Evolutionary conservation across 2,797 vertebrate species (phyloP).

Genomic region (Momotus momota): DNA sequence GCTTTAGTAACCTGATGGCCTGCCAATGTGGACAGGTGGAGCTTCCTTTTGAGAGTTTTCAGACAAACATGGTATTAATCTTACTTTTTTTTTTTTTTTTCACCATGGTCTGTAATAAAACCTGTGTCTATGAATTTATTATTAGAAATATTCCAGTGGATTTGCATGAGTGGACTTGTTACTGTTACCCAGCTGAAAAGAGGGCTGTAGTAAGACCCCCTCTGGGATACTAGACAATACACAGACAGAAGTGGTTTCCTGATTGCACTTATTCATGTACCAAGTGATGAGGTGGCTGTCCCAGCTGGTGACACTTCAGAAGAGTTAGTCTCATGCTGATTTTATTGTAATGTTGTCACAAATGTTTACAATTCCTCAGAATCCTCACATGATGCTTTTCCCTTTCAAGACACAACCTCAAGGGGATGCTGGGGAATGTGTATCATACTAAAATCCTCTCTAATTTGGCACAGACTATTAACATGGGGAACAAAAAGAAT

Average conservation of each 20-base stretch:
- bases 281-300: constrained; percentile 3
- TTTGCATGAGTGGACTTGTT: not conserved
- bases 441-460: not conserved
- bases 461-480: not conserved
- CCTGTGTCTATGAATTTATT: not conserved
- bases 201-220: not conserved
- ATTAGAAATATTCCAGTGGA: constrained; percentile 8
- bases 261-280: not conserved
- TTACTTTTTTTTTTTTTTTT: not conserved
- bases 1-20: not conserved
- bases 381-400: not conserved
- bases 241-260: constrained; percentile 61
- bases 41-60: constrained; percentile 48
- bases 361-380: constrained; percentile 24
- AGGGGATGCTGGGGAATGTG: not conserved
- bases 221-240: constrained; percentile 43
- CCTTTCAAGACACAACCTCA: not conserved
- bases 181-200: not conserved
- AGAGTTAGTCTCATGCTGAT: not conserved
- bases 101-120: not conserved
- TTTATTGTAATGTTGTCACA: not conserved
- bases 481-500: not conserved
- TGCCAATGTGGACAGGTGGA: constrained; percentile 44
- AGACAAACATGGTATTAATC: not conserved
- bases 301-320: not conserved